A percentile compares a stretch with the other conserved stretches of the same genome.
phyloP scores from a whole-genome alignment of 2,888 invertebrate species.

The Tuberolachnus salignus region DNA sequence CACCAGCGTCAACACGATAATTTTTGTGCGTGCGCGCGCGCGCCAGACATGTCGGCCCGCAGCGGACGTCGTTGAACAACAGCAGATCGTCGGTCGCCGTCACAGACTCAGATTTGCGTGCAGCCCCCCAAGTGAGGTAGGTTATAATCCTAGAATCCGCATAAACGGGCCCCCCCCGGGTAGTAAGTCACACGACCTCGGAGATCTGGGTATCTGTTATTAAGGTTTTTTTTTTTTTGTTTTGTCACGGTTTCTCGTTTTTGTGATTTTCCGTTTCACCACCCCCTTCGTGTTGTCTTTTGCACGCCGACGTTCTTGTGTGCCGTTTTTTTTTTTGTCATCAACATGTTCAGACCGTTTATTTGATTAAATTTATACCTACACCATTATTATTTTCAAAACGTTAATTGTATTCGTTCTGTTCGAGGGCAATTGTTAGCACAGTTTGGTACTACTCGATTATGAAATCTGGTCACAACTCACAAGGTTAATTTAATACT shows the following conservation, averaged over 20 bases:
- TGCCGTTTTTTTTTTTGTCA: too few species aligned
- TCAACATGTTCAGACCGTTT: too few species aligned
- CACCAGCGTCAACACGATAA: neutral
- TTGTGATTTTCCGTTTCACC: neutral
- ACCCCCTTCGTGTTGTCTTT: neutral
- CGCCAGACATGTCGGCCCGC: slow-evolving; percentile 26
- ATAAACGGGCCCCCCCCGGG: neutral
- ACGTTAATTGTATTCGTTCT: neutral
- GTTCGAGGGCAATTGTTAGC: neutral
- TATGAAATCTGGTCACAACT: neutral
- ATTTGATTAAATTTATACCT: too few species aligned
- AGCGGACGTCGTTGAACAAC: slow-evolving; percentile 23
- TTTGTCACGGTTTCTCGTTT: slow-evolving; percentile 20
- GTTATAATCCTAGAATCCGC: neutral
- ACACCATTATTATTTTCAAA: too few species aligned
- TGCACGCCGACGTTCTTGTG: neutral
- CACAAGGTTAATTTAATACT: neutral
- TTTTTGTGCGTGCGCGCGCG: neutral
- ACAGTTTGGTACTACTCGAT: neutral
- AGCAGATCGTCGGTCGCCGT: neutral
- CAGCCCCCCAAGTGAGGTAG: slow-evolving; percentile 14
- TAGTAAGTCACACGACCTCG: neutral
- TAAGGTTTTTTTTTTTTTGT: too few species aligned
- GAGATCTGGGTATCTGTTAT: too few species aligned
- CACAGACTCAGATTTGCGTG: neutral